Conservation (phyloP, 2,797 vertebrate species). For the Paguma larvata region DNA sequence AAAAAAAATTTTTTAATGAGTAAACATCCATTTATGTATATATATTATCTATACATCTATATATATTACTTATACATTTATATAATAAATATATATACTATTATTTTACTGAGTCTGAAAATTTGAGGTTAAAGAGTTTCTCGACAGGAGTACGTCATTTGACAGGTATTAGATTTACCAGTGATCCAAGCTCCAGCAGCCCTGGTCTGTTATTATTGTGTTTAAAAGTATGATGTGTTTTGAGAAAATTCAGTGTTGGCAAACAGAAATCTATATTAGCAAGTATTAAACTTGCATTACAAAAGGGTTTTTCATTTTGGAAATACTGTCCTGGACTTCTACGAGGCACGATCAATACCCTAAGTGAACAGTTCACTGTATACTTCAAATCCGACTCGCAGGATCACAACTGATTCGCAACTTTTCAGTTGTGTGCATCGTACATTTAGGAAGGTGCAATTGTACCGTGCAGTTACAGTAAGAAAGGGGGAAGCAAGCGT, state of each 20-base stretch:
- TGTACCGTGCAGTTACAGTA: background rate
- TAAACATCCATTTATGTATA: no score
- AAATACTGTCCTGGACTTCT: background rate
- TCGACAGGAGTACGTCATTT: background rate
- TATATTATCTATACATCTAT: no score
- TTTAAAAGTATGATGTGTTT: background rate
- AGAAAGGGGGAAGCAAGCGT: background rate
- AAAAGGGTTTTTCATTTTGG: conserved; percentile 8
- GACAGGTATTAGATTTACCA: conserved; percentile 1
- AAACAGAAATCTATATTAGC: conserved; percentile 22
- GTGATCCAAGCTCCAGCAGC: background rate
- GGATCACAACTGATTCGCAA: background rate
- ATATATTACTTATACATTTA: no score
- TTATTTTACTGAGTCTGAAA: conserved; percentile 31
- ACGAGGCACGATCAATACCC: background rate
- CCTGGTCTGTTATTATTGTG: background rate
- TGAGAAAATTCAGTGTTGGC: background rate
- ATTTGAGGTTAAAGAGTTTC: conserved; percentile 8
- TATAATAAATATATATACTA: background rate
- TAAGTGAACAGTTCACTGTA: background rate
- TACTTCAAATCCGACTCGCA: background rate
- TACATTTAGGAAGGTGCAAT: conserved; percentile 21
- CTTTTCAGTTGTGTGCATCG: background rate
- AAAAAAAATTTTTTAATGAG: no score
- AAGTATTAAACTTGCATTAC: background rate